phyloP scores from a whole-genome alignment of 2,797 vertebrate genomes.

The Chromis chromis region DNA sequence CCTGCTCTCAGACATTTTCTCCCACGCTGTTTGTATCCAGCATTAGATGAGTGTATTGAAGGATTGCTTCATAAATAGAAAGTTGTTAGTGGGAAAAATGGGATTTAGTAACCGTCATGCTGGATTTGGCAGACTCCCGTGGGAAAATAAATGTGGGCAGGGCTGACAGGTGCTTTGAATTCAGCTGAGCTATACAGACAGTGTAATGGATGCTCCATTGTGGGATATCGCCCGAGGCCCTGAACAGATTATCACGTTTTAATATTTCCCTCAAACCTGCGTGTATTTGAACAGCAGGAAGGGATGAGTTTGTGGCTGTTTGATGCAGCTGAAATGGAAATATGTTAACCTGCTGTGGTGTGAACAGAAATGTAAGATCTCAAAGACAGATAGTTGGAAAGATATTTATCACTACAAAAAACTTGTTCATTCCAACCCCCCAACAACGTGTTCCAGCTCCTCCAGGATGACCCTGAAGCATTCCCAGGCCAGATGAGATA shows the following conservation, averaged over 20 bases:
- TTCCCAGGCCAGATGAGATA: too few species aligned
- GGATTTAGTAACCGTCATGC: constrained; percentile 51
- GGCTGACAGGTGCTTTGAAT: constrained; percentile 25
- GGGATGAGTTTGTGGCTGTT: not conserved
- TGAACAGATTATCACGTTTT: constrained; percentile 2
- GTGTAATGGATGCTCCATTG: not conserved
- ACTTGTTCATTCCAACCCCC: too few species aligned
- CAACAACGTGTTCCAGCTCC: too few species aligned
- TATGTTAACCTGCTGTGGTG: constrained; percentile 2
- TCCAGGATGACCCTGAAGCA: too few species aligned
- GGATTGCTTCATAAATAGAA: constrained; percentile 54
- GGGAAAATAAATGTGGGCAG: constrained; percentile 68
- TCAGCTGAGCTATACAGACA: constrained; percentile 13
- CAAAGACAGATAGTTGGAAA: too few species aligned
- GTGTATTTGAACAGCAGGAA: not conserved
- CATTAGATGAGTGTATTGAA: not conserved
- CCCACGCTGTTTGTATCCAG: not conserved
- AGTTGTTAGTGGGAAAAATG: constrained; percentile 39
- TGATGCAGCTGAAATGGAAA: not conserved
- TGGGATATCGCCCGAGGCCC: constrained; percentile 31
- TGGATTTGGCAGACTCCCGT: constrained; percentile 65
- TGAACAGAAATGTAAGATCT: not conserved
- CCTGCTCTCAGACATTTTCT: not conserved
- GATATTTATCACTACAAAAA: too few species aligned
- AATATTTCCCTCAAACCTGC: not conserved